Base-by-base conservation (phyloP, 2,888 invertebrate genomes). In the Eupsilia transversa region DNA sequence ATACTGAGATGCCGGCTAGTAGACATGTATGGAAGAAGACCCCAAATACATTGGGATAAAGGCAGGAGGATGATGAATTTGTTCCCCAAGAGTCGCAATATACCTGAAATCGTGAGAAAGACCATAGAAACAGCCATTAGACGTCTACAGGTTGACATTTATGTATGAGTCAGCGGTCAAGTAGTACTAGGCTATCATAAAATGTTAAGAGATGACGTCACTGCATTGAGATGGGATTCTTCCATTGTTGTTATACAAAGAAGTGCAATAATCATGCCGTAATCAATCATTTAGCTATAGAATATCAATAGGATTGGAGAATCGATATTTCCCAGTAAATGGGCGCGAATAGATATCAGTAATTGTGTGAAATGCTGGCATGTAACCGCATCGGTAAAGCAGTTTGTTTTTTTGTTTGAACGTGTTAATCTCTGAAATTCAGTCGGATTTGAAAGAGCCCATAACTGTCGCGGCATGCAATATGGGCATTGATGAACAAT, bases 101-200 rank as follows among this genome's bases (percentile, higher is more conserved):
- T 33, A 4, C 20, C 43, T 20, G 3, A 27, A 10, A 33, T 10
- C 10, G 33, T 65, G 0, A 33, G 5, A n/a, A 33, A 64, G 9
- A 9, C 9, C 14, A 2, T 33, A 5, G 46, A 9, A 23, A 14
- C 46, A 27, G 46, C 64, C 23, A 63, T 49, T 65, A 6, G 10
- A 60, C 10, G 17, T 30, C n/a, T 33, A 60, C 30, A 20, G 10
- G 14, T 17, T 61, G 77, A 46, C 46, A 76, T 77, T 69, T 60
- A 35, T 33, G 9, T 68, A n/a, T 77, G 69, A 77, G 17, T 69
- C 77, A 69, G 46, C 61, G 38, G 69, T 77, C 54, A 69, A 72
- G 20, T 57, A 57, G 64, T 59, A 77, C 72, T 78, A 77, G 78
- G 79, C 52, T 56, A 43, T 0, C 59, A 77, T 72, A 33, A 52